Evolutionary conservation across 1,140 invertebrate species (phyloP), one percentile per base, ranked within the genome.

Genomic region (Pachypsylla venusta): DNA sequence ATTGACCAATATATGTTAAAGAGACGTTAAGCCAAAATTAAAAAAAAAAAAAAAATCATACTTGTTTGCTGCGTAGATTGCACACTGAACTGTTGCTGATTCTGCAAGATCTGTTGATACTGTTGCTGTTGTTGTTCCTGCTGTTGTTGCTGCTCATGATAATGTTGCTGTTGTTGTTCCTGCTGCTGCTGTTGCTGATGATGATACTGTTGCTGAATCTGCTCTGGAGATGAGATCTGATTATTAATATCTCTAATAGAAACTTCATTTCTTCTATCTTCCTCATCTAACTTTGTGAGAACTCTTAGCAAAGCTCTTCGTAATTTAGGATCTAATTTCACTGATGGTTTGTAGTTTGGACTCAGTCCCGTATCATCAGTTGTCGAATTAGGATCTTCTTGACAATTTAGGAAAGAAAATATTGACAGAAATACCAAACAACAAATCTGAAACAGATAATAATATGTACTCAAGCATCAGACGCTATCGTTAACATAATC

Each of bases 251-350:
- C 26, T 28, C 26, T n/a, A 3, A 48, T 48, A 22, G 42, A 48
- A n/a, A 48, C 42, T 22, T 48, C 16, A 4, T 56, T 35, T 0
- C 67, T 62, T 25, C 28, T 13, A 0, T 70, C 66, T n/a, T 67
- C 67, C 22, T 71, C 66, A 56, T 85, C 82, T 27, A 85, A 68
- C 61, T 84, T 80, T 42, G 77, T 79, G 0, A 85, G 71, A 1
- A 83, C 83, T 67, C 79, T 80, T 10, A 85, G 68, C n/a, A 85
- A 69, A 1, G 82, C 82, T 69, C 79, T 80, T 3, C 82, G 72
- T 53, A 85, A 74, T 40, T 79, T 81, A 30, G 81, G 82, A 69
- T 85, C 82, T 40, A 85, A 65, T 56, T 78, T 76, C 0, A 81
- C 73, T 5, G 78, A 70, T 2, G 64, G 60, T 10, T 59, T 48